Conservation (phyloP, 2,113 vertebrate species). For the Phylloscopus whistleri region DNA sequence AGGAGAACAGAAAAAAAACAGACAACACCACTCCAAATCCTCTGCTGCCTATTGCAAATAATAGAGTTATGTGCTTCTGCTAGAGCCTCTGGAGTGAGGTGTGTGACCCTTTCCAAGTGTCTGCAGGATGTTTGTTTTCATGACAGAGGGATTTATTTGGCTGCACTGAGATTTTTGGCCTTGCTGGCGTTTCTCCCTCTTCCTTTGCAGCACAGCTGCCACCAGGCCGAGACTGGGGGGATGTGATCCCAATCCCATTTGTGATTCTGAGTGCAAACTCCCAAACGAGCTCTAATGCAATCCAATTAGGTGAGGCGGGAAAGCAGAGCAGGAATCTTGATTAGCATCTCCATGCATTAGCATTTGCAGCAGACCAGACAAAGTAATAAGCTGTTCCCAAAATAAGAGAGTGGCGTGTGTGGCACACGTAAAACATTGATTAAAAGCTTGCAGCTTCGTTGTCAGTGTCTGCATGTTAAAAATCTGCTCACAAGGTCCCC, state of each 20-base stretch:
- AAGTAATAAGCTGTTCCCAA: constrained; percentile 20
- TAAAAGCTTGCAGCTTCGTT: neutral
- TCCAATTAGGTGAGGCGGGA: constrained; percentile 18
- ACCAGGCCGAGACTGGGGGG: neutral
- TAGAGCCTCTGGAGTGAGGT: neutral
- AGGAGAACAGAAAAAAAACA: too few species aligned
- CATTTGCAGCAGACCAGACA: constrained; percentile 49
- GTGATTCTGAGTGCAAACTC: neutral
- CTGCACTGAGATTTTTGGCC: neutral
- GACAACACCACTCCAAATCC: neutral
- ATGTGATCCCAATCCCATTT: neutral
- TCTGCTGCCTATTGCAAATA: neutral
- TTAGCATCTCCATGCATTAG: constrained; percentile 41
- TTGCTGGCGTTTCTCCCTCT: neutral
- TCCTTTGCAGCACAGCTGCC: neutral
- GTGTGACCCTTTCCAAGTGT: neutral
- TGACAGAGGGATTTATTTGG: neutral
- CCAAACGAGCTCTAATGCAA: constrained; percentile 6
- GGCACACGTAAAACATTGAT: neutral
- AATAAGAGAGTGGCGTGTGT: neutral
- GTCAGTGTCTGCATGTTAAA: neutral
- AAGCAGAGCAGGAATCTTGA: constrained; percentile 4
- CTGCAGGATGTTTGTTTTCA: neutral
- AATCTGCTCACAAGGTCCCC: neutral
- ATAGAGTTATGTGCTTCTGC: neutral